Percentiles rank a stretch among this genome's conserved stretches.
Conservation (phyloP, 2,113 vertebrate species). For the Vanacampus margaritifer region DNA sequence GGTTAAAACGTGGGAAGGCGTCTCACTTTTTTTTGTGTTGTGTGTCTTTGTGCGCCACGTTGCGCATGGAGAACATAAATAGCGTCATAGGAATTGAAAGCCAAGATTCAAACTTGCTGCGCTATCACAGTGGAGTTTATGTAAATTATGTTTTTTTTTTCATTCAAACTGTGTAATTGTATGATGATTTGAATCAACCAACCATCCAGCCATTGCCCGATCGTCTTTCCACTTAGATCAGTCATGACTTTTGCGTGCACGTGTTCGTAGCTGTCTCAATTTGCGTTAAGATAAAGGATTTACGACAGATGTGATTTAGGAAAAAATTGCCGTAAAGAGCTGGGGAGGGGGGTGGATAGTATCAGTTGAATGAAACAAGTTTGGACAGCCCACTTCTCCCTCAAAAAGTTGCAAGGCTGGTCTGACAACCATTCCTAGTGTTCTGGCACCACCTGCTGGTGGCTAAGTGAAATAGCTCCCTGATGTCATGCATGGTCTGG, state of each 20-base stretch:
- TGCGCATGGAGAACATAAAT: too few relatives aligned
- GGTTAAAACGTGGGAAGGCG: too few relatives aligned
- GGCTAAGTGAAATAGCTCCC: neutral
- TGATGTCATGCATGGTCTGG: neutral
- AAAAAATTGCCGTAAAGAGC: neutral
- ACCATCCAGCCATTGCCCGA: too few relatives aligned
- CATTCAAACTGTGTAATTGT: neutral
- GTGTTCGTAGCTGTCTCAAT: neutral
- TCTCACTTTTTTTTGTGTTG: too few relatives aligned
- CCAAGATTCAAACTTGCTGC: too few relatives aligned
- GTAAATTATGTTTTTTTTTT: neutral
- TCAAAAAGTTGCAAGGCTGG: neutral
- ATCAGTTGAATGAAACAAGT: neutral
- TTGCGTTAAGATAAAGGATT: neutral
- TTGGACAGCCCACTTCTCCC: neutral
- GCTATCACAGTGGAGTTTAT: too few relatives aligned
- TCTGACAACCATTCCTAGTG: neutral
- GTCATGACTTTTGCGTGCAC: neutral
- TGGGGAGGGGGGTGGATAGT: too few relatives aligned
- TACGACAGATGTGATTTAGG: neutral
- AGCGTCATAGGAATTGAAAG: too few relatives aligned
- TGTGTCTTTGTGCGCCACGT: too few relatives aligned
- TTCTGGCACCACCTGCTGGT: slow-evolving; percentile 49
- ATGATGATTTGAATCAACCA: too few relatives aligned
- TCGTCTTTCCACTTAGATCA: neutral